Conservation (phyloP, 2,888 invertebrate species). For the Elysia crispata region DNA sequence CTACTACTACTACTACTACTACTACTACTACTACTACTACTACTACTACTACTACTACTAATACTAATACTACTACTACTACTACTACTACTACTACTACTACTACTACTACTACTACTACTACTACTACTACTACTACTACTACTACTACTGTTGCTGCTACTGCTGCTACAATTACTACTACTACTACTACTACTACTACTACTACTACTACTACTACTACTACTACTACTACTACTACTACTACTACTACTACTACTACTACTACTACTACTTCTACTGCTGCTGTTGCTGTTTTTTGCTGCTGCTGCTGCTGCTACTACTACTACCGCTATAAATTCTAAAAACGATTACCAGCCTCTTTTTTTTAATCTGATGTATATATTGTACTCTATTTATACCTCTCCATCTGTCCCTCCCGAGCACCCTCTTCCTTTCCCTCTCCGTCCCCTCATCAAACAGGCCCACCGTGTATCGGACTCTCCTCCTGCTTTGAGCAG, state of each 20-base stretch:
- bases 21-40: slow-evolving; percentile 10
- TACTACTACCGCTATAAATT: too few species aligned
- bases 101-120: not conserved
- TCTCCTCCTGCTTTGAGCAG: too few species aligned
- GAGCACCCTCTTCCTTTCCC: not conserved
- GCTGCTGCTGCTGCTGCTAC: too few species aligned
- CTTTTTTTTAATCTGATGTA: too few species aligned
- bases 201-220: slow-evolving; percentile 9
- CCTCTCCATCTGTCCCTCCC: not conserved
- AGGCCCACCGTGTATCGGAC: not conserved
- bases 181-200: slow-evolving; percentile 9
- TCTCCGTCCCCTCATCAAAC: not conserved
- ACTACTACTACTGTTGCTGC: not conserved
- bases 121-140: slow-evolving; percentile 1
- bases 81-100: too few species aligned
- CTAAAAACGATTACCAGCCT: too few species aligned
- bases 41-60: too few species aligned
- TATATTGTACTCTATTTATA: too few species aligned
- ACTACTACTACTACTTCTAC: not conserved
- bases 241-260: slow-evolving; percentile 9
- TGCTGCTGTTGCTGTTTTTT: too few species aligned
- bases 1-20: slow-evolving; percentile 17
- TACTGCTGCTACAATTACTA: too few species aligned
- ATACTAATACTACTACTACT: too few species aligned
- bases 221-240: slow-evolving; percentile 9